phyloP scores from a whole-genome alignment of 2,797 vertebrate genomes.

The Sebastes itinus region DNA sequence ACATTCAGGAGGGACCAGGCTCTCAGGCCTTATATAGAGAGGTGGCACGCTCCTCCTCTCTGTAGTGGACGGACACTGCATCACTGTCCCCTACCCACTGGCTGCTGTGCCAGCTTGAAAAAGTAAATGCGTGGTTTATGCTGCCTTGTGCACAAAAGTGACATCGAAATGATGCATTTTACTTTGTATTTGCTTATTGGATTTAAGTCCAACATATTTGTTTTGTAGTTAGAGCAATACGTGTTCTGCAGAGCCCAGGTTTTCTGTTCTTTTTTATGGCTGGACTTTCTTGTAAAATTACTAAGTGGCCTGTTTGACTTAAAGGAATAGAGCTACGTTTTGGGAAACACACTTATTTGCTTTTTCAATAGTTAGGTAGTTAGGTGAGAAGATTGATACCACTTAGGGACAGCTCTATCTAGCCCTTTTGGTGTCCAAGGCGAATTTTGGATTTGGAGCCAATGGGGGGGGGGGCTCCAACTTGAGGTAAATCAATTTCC shows the following conservation, averaged over 20 bases:
- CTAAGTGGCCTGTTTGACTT: not conserved
- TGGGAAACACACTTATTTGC: not conserved
- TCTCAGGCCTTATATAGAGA: constrained; percentile 90
- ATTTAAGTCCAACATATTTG: not conserved
- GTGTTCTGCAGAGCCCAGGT: not conserved
- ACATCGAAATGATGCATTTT: not conserved
- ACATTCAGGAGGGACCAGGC: constrained; percentile 86
- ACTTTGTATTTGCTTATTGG: not conserved
- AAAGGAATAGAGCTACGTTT: not conserved
- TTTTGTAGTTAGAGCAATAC: not conserved
- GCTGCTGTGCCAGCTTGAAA: constrained; percentile 25
- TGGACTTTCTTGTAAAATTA: not conserved
- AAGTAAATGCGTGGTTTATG: not conserved
- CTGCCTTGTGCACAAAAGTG: not conserved
- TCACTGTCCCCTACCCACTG: constrained; percentile 80
- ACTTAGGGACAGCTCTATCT: not conserved
- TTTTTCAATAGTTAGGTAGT: not conserved
- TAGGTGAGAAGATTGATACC: not conserved
- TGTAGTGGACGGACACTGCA: constrained; percentile 69
- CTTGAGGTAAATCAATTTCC: too few species aligned
- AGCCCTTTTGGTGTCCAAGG: too few species aligned
- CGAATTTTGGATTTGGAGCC: accelerated
- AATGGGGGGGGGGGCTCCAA: too few species aligned
- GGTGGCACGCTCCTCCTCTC: constrained; percentile 89
- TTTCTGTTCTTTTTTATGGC: not conserved